These are phyloP conservation scores for Anarrhichthys ocellatus DNA, from an alignment of 2,113 vertebrate species.

Conservation along the genomic window DNA sequence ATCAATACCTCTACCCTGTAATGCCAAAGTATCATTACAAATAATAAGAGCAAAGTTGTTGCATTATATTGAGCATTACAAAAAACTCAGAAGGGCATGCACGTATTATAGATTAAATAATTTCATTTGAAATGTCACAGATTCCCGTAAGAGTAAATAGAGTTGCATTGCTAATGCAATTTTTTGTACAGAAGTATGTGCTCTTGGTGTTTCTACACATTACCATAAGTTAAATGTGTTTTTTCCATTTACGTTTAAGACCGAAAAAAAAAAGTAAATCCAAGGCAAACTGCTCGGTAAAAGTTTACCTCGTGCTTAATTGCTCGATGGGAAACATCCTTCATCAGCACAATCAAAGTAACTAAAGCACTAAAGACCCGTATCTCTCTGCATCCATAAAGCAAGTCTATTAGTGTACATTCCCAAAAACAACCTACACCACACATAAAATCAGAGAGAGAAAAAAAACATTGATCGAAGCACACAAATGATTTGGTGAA, in stretches of 20 bases:
- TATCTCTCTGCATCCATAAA: constrained; percentile 40
- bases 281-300: constrained; percentile 33
- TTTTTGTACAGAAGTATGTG: constrained; percentile 32
- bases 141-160: constrained; percentile 80
- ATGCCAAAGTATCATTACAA: constrained; percentile 85
- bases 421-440: constrained; percentile 30
- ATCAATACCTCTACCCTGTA: constrained; percentile 83
- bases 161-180: constrained; percentile 77
- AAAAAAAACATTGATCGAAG: constrained; percentile 38
- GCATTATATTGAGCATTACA: constrained; percentile 81
- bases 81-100: constrained; percentile 75
- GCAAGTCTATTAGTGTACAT: constrained; percentile 42
- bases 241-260: constrained; percentile 36
- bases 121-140: constrained; percentile 86
- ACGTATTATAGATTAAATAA: constrained; percentile 83
- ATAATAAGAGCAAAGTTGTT: constrained; percentile 84
- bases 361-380: constrained; percentile 41
- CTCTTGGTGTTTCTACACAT: constrained; percentile 7
- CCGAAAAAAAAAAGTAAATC: background rate
- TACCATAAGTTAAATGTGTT: constrained; percentile 49
- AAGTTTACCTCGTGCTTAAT: constrained; percentile 55
- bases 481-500: constrained; percentile 58
- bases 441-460: constrained; percentile 18
- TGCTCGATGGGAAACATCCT: constrained; percentile 44
- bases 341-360: constrained; percentile 43